phyloP scores from a whole-genome alignment of 2,797 vertebrate genomes.

The Aplochiton taeniatus region DNA sequence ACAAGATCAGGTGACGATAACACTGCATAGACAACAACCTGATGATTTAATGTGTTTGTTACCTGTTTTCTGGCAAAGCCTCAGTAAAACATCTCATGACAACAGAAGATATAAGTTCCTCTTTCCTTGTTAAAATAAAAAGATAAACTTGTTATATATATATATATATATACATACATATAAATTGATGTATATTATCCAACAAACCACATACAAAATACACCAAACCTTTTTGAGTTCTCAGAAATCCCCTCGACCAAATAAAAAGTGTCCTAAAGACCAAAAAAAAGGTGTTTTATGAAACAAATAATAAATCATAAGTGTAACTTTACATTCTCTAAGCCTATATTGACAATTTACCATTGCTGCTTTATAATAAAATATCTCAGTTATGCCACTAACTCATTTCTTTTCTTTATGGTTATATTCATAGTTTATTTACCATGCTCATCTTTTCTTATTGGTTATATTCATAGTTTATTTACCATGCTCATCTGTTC shows the following conservation, averaged over 20 bases:
- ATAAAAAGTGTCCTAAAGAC: conserved; percentile 87
- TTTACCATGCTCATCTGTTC: conserved; percentile 81
- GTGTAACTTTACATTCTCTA: background rate
- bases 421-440: conserved; percentile 22
- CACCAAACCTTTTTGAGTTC: conserved; percentile 74
- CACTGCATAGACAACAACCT: background rate
- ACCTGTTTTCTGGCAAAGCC: conserved; percentile 97
- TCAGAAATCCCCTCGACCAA: conserved; percentile 87
- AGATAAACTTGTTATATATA: background rate
- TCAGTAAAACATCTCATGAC: conserved; percentile 93
- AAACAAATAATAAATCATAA: background rate
- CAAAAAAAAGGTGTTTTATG: conserved; percentile 6
- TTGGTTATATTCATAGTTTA: too few relatives aligned
- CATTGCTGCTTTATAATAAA: conserved; percentile 15
- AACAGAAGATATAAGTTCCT: conserved; percentile 73
- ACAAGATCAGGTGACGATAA: background rate
- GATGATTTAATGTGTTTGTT: background rate
- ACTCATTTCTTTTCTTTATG: too few relatives aligned
- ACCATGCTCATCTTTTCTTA: conserved; percentile 84
- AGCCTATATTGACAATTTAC: conserved; percentile 32
- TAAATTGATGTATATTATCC: conserved; percentile 7
- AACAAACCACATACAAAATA: conserved; percentile 1
- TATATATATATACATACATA: background rate
- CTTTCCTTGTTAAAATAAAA: conserved; percentile 50
- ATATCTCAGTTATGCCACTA: too few relatives aligned